Percentiles rank a stretch among this genome's conserved stretches.
phyloP scores from a whole-genome alignment of 2,113 vertebrate genomes.

The Pundamilia nyererei region DNA sequence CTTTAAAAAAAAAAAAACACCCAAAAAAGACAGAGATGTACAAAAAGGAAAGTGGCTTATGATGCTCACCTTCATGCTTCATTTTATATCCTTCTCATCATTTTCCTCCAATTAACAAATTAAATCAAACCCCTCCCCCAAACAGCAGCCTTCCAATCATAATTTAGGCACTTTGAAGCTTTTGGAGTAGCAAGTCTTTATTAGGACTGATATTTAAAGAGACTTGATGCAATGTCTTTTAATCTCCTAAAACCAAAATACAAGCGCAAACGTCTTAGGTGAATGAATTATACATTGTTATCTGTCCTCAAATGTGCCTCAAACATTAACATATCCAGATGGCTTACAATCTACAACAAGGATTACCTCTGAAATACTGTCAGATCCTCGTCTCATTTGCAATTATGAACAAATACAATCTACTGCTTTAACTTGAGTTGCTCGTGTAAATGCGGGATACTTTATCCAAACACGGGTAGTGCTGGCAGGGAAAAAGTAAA shows the following conservation, averaged over 20 bases:
- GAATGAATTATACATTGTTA: background rate
- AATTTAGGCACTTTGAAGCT: background rate
- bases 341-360: background rate
- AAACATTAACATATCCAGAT: background rate
- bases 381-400: background rate
- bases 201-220: background rate
- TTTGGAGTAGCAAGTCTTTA: background rate
- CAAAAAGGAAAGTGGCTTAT: background rate
- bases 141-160: background rate
- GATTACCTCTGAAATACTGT: background rate
- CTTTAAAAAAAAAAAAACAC: background rate
- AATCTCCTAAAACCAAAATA: background rate
- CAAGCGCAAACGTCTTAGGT: background rate
- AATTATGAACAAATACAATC: background rate
- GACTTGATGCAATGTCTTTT: background rate
- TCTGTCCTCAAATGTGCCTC: background rate
- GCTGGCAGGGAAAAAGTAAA: background rate
- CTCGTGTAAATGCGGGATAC: background rate
- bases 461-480: background rate
- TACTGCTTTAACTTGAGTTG: background rate
- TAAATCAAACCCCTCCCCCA: background rate
- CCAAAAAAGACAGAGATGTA: background rate
- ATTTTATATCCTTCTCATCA: background rate
- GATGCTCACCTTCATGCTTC: conserved; percentile 7
- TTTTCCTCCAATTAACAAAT: background rate